Evolutionary conservation across 1,140 invertebrate species (phyloP).

Genomic region (Drosophila erecta): DNA sequence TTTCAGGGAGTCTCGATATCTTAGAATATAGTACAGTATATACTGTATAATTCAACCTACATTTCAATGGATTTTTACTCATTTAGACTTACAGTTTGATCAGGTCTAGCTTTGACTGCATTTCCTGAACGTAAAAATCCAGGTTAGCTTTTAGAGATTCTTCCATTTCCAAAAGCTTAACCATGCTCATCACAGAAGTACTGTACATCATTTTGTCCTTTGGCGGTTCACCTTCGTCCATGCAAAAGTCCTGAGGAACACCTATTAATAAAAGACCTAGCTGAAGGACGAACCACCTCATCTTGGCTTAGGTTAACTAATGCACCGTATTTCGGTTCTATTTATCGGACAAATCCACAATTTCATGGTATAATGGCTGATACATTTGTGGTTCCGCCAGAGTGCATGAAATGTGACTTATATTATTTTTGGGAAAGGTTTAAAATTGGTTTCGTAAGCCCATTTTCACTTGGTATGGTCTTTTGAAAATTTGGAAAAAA

Average conservation of each 20-base stretch:
- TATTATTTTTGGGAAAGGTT: too few species aligned
- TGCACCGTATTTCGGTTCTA: neutral
- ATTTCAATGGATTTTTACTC: too few species aligned
- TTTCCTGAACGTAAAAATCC: conserved; percentile 9
- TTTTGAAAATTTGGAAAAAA: too few species aligned
- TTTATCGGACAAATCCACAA: neutral
- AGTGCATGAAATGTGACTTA: too few species aligned
- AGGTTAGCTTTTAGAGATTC: conserved; percentile 19
- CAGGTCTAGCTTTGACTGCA: conserved; percentile 49
- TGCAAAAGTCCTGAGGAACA: neutral
- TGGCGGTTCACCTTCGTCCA: neutral
- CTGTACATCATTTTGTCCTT: conserved; percentile 22
- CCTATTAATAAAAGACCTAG: neutral
- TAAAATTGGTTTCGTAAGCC: too few species aligned
- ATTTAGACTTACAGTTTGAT: conserved; percentile 33
- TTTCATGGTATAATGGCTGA: conserved; percentile 6
- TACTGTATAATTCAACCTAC: too few species aligned
- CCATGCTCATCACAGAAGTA: conserved; percentile 31
- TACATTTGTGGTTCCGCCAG: neutral
- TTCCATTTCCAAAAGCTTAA: conserved; percentile 47
- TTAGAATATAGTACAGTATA: neutral
- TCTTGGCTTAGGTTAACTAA: conserved; percentile 1
- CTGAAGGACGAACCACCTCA: conserved; percentile 18
- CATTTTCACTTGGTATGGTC: too few species aligned
- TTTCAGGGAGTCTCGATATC: conserved; percentile 27